phyloP scores from a whole-genome alignment of 1,140 invertebrate species.

The Harlomillsia oculata region DNA sequence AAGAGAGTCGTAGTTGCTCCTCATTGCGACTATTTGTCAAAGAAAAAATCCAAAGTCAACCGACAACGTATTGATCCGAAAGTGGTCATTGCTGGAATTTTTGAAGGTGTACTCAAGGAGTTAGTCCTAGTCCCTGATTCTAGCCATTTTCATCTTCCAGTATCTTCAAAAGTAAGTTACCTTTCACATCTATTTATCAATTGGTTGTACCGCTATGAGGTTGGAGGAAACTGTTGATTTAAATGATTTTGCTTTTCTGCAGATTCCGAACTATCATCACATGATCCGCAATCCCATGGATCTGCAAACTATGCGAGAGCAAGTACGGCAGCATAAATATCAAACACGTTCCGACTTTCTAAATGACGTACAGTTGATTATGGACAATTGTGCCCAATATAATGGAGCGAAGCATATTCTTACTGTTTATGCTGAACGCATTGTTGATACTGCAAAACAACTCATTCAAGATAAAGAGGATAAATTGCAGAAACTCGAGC shows the following conservation, averaged over 20 bases:
- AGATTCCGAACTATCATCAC: conserved; percentile 86
- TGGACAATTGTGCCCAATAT: conserved; percentile 87
- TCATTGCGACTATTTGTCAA: conserved; percentile 85
- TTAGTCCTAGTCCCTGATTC: conserved; percentile 86
- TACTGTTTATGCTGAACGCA: conserved; percentile 72
- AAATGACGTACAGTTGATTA: conserved; percentile 87
- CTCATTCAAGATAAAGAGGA: conserved; percentile 85
- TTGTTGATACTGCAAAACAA: conserved; percentile 78
- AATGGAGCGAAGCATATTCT: conserved; percentile 82
- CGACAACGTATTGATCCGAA: conserved; percentile 90
- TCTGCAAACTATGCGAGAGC: conserved; percentile 89
- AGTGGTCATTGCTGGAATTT: conserved; percentile 82
- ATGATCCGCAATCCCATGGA: conserved; percentile 93
- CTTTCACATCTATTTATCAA: background rate
- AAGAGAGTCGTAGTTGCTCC: conserved; percentile 54
- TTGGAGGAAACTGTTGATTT: background rate
- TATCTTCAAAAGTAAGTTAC: conserved; percentile 70
- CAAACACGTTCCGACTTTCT: conserved; percentile 88
- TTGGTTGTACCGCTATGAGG: background rate
- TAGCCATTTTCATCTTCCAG: conserved; percentile 84
- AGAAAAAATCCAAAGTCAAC: conserved; percentile 77
- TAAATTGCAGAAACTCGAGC: conserved; percentile 87
- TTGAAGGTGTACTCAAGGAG: conserved; percentile 89
- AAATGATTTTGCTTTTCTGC: conserved; percentile 40
- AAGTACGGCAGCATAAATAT: conserved; percentile 83